Conservation (phyloP, 2,888 invertebrate species). For the Lithophane semibrunnea region DNA sequence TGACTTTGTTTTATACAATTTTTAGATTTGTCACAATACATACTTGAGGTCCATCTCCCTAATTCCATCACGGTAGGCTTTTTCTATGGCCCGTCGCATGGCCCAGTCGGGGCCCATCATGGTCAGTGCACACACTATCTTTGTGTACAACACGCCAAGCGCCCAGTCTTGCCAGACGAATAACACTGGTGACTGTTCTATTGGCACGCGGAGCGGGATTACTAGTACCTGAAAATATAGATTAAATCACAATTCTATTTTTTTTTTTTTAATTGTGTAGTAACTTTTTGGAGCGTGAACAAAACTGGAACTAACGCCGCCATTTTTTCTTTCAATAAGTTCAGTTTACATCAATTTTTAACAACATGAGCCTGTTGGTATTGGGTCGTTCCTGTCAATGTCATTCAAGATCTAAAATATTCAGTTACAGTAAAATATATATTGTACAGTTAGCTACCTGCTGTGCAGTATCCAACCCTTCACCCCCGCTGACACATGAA, state of each 20-base stretch:
- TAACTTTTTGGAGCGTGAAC: background rate
- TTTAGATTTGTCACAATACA: conserved; percentile 62
- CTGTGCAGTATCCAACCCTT: too few species aligned
- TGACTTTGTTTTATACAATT: background rate
- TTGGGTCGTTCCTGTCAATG: background rate
- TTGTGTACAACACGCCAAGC: conserved; percentile 98
- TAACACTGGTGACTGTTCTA: conserved; percentile 97
- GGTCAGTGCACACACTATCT: conserved; percentile 98
- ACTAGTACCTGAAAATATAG: conserved; percentile 91
- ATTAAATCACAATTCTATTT: background rate
- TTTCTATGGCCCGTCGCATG: conserved; percentile 97
- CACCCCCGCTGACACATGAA: too few species aligned
- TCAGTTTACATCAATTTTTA: background rate
- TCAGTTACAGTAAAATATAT: too few species aligned
- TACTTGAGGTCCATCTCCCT: conserved; percentile 96
- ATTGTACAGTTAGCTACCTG: too few species aligned
- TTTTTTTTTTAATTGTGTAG: too few species aligned
- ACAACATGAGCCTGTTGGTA: too few species aligned
- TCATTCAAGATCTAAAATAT: background rate
- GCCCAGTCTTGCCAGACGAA: conserved; percentile 99
- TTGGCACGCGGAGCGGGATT: conserved; percentile 97
- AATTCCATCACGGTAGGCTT: conserved; percentile 97
- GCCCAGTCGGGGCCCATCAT: conserved; percentile 99
- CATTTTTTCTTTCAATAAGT: background rate
- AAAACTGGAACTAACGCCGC: background rate